Evolutionary conservation across 2,888 invertebrate genomes (phyloP).

Genomic region (Troides helena): DNA sequence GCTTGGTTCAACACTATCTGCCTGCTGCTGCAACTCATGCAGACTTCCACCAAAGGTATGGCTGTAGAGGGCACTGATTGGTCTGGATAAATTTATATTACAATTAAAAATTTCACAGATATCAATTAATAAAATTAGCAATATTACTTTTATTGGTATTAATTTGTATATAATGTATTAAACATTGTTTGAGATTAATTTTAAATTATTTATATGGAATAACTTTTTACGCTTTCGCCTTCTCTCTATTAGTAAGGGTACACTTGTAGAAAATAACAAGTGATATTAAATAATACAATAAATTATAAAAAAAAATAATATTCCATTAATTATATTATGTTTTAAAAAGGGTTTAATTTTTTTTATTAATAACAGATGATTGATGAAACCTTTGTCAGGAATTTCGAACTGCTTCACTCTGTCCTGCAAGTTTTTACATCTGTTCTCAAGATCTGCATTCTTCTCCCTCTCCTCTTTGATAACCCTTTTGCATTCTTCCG

Average conservation of each 20-base stretch:
- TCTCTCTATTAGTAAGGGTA: too few species aligned
- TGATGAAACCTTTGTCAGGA: slow-evolving; percentile 60
- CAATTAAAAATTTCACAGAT: too few species aligned
- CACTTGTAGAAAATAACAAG: too few species aligned
- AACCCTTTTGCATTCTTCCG: slow-evolving; percentile 75
- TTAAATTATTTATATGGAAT: too few species aligned
- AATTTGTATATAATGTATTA: too few species aligned
- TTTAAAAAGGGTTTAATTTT: background rate
- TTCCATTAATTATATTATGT: too few species aligned
- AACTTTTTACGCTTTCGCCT: too few species aligned
- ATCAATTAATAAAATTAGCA: too few species aligned
- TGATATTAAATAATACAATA: too few species aligned
- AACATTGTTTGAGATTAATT: too few species aligned
- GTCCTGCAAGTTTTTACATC: slow-evolving; percentile 55
- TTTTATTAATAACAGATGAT: background rate
- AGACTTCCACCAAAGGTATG: slow-evolving; percentile 68
- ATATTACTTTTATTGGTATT: too few species aligned
- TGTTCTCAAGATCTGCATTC: slow-evolving; percentile 54
- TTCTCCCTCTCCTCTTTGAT: slow-evolving; percentile 70
- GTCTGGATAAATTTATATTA: slow-evolving; percentile 40
- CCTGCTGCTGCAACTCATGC: slow-evolving; percentile 72
- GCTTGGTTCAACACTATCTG: slow-evolving; percentile 74
- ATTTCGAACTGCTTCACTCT: slow-evolving; percentile 65
- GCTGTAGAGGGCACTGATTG: slow-evolving; percentile 44
- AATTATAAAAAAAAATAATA: too few species aligned